A percentile compares a stretch with the other conserved stretches of the same genome.
These are phyloP conservation scores for Halcyon leucocephala DNA, from an alignment of 2,797 vertebrate species.

Conservation along the genomic window DNA sequence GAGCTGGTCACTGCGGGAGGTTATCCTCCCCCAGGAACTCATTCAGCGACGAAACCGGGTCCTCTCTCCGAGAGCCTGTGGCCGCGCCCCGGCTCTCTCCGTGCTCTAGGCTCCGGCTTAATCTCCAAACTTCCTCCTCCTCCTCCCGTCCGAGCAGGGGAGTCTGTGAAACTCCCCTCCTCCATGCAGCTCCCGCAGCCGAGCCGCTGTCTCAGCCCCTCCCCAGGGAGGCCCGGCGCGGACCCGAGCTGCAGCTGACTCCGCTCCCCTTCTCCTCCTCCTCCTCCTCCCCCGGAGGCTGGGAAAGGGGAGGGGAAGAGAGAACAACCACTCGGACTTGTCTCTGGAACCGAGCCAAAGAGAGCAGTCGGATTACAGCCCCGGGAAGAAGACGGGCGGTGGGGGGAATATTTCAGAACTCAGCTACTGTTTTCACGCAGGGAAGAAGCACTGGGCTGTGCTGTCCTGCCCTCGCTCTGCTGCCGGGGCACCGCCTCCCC, in stretches of 20 bases:
- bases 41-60: background rate
- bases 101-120: background rate
- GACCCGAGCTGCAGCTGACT: conserved; percentile 12
- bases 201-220: conserved; percentile 55
- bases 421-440: conserved; percentile 59
- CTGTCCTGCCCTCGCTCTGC: background rate
- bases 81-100: background rate
- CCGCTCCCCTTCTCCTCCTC: background rate
- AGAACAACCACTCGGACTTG: conserved; percentile 50
- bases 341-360: conserved; percentile 65
- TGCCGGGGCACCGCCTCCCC: background rate
- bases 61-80: background rate
- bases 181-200: conserved; percentile 35
- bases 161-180: conserved; percentile 42
- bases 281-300: background rate
- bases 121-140: conserved; percentile 26
- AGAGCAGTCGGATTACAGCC: conserved; percentile 62
- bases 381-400: background rate
- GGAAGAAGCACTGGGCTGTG: background rate
- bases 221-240: conserved; percentile 48
- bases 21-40: background rate
- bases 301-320: background rate
- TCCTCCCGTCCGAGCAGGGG: background rate
- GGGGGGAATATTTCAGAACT: background rate
- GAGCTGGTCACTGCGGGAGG: too few species aligned